Evolutionary conservation across 2,113 vertebrate genomes (phyloP), one percentile per base, ranked within the genome.

Genomic region (Bubo bubo): DNA sequence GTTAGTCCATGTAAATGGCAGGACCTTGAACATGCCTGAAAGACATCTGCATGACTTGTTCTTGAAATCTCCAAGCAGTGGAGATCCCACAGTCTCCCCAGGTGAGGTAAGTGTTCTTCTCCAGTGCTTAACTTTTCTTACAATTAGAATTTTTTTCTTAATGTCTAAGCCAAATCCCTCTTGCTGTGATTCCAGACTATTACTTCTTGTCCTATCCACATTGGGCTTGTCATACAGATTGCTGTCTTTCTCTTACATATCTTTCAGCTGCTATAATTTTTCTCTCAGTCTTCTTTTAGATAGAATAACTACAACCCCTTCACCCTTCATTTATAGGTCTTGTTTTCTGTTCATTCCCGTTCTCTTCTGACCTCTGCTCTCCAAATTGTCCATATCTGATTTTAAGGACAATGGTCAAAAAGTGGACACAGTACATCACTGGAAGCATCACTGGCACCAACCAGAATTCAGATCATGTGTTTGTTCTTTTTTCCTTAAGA

Each of bases 161-260:
- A 72, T 84, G 67, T 91, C 76, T 91, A 79, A 85, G 35, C 30
- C 20, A 93, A 96, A 94, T 96, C 95, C 84, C 95, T 94, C 70
- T 96, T 93, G 96, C 93, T 94, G 34, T 73, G 62, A 88, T 43
- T 93, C 93, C 75, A 72, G 70, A 34, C 43, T 96, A 49, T 85
- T 94, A 94, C 52, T 90, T 75, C 96, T 96, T 94, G 74, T 93
- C 87, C 71, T 97, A 93, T 76, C 34, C 96, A 96, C 95, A 85
- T 66, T 91, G 92, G 96, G 81, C 84, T 96, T 96, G 96, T 96
- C 58, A 53, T 90, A 93, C 90, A 87, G 84, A 73, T 91, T 93
- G 95, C 96, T 93, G 84, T 56, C 64, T 87, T 93, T 79, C 62
- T 72, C 77, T 96, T 95, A 96, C 95, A 95, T 91, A 60, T 81